Percentiles rank a stretch among this genome's conserved stretches.
Conservation (phyloP, 2,113 vertebrate species). For the Actinemys pallida region DNA sequence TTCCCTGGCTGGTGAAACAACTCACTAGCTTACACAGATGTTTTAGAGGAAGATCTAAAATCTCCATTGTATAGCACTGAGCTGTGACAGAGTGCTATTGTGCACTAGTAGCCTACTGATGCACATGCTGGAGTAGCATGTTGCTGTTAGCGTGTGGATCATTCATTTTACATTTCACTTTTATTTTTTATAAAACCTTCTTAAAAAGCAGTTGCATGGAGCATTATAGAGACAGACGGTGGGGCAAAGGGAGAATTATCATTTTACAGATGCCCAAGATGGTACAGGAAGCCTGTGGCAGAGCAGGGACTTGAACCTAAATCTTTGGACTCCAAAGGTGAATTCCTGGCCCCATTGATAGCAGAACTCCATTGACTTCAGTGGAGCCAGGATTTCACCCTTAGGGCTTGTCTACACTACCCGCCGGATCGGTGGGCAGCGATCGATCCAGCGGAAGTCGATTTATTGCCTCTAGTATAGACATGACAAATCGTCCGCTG, state of each 20-base stretch:
- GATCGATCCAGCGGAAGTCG: no score
- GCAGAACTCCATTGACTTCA: background rate
- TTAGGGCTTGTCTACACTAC: background rate
- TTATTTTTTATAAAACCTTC: background rate
- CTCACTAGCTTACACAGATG: background rate
- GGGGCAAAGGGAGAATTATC: no score
- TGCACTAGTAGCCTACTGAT: no score
- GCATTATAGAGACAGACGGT: background rate
- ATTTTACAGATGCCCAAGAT: background rate
- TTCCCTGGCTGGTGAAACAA: background rate
- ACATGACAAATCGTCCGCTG: no score
- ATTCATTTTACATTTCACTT: background rate
- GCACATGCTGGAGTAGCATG: background rate
- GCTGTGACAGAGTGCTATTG: background rate
- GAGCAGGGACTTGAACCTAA: background rate
- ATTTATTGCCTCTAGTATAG: no score
- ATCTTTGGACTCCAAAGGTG: background rate
- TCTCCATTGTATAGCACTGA: background rate
- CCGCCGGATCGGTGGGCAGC: no score
- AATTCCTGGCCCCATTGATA: background rate
- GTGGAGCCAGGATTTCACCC: background rate
- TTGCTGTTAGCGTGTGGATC: background rate
- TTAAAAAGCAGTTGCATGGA: background rate
- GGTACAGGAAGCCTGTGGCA: fast-evolving
- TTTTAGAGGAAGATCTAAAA: background rate